A percentile compares a stretch with the other conserved stretches of the same genome.
phyloP scores from a whole-genome alignment of 2,888 invertebrate genomes.

The Periphyllus acericola region DNA sequence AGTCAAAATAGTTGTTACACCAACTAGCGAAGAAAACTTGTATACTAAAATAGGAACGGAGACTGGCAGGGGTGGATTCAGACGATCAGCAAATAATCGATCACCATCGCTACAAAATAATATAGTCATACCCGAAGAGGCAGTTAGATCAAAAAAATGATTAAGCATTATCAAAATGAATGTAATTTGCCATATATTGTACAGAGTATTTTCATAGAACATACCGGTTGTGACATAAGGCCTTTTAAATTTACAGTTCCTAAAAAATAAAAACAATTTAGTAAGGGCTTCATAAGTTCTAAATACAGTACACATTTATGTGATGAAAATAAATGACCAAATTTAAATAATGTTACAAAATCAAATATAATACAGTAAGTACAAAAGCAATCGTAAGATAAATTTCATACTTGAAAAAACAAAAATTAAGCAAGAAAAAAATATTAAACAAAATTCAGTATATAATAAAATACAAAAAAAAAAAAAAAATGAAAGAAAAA shows the following conservation, averaged over 20 bases:
- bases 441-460: constrained; percentile 22
- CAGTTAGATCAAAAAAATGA: constrained; percentile 45
- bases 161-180: neutral
- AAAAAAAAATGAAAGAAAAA: neutral
- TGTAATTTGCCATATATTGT: constrained; percentile 21
- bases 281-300: neutral
- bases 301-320: constrained; percentile 38
- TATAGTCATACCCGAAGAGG: constrained; percentile 54
- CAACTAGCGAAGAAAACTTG: constrained; percentile 48
- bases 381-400: constrained; percentile 24
- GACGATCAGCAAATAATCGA: constrained; percentile 14
- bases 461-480: constrained; percentile 34
- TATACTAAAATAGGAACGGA: constrained; percentile 6
- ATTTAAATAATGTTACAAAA: constrained; percentile 43
- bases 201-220: constrained; percentile 28
- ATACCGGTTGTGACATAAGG: neutral
- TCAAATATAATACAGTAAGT: constrained; percentile 52
- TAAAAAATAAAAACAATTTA: neutral
- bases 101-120: constrained; percentile 44
- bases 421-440: constrained; percentile 2
- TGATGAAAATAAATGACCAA: constrained; percentile 12
- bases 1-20: constrained; percentile 55
- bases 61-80: neutral
- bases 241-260: constrained; percentile 14
- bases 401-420: constrained; percentile 22